These are phyloP conservation scores for Neofelis nebulosa DNA, from an alignment of 2,113 vertebrate species.

Conservation along the genomic window DNA sequence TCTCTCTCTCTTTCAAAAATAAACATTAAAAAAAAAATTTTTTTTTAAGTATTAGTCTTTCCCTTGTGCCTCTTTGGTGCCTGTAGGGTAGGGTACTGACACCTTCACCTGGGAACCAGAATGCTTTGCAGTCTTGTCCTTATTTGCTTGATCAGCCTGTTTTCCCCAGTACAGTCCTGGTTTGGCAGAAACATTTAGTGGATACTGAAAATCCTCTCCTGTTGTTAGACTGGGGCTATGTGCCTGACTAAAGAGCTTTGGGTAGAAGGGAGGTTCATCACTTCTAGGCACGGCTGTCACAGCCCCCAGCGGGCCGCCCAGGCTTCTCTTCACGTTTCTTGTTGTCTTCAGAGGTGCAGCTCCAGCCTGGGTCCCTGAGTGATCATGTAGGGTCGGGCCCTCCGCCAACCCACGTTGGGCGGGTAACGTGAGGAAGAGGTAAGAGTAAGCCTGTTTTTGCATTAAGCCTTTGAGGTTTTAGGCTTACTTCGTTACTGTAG, in stretches of 20 bases:
- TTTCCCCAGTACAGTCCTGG: background rate
- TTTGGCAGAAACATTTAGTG: background rate
- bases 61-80: background rate
- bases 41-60: background rate
- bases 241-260: background rate
- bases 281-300: background rate
- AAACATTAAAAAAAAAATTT: too few relatives aligned
- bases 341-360: background rate
- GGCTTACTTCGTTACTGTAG: background rate
- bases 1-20: too few relatives aligned
- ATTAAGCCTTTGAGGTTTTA: background rate
- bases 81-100: background rate
- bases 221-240: background rate
- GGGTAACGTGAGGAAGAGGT: background rate
- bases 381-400: background rate
- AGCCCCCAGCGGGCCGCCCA: accelerated
- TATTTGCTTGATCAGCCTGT: background rate
- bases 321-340: background rate
- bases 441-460: background rate
- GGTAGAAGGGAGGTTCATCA: background rate
- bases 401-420: background rate
- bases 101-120: background rate
- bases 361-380: background rate
- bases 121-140: background rate
- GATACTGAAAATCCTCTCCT: background rate